Percentiles rank a stretch among this genome's conserved stretches.
Evolutionary conservation across 2,797 vertebrate species (phyloP).

Genomic region (Hylomyscus alleni): DNA sequence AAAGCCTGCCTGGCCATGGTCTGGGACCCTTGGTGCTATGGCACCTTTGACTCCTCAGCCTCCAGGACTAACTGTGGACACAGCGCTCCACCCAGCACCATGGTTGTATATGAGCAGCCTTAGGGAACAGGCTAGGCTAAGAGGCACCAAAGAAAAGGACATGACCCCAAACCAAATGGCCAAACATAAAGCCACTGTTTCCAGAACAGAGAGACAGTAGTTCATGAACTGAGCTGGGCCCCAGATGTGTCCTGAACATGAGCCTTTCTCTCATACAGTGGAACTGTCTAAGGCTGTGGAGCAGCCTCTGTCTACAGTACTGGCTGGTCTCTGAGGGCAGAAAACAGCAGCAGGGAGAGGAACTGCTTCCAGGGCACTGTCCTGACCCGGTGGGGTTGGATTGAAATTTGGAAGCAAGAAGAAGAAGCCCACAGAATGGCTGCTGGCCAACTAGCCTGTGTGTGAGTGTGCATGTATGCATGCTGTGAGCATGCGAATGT

Average conservation of each 20-base stretch:
- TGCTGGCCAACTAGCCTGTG: background rate
- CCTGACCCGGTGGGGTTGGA: background rate
- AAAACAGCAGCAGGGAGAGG: rapidly evolving
- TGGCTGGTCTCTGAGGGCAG: rapidly evolving
- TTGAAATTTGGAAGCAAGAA: background rate
- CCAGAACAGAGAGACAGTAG: rapidly evolving
- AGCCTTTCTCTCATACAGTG: background rate
- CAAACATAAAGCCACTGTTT: background rate
- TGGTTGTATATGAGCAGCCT: background rate
- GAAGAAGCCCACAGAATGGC: rapidly evolving
- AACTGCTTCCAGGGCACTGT: background rate
- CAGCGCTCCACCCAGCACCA: background rate
- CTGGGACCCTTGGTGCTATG: background rate
- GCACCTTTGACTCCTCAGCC: background rate
- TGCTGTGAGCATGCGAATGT: rapidly evolving
- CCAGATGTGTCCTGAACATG: background rate
- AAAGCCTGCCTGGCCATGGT: rapidly evolving
- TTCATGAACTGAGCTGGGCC: background rate
- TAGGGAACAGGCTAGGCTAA: background rate
- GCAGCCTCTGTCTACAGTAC: rapidly evolving
- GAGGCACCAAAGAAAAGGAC: rapidly evolving
- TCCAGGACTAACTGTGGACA: background rate
- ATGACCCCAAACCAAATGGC: background rate
- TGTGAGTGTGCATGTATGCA: no score
- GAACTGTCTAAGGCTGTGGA: background rate